Evolutionary conservation across 2,888 invertebrate genomes (phyloP).

Genomic region (Drosophila eohydei): DNA sequence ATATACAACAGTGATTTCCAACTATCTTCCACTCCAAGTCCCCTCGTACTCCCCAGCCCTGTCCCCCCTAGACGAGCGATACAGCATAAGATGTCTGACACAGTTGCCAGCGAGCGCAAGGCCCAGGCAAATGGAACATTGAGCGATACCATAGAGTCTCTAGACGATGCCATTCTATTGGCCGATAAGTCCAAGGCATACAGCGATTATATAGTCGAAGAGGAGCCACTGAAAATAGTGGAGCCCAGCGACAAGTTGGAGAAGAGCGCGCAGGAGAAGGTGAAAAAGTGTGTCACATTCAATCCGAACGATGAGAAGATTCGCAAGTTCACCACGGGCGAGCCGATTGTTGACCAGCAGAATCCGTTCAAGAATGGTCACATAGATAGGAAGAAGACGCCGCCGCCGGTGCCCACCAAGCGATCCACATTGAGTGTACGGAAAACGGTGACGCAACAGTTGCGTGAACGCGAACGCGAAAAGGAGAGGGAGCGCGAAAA

Average conservation of each 20-base stretch:
- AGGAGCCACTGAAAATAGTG: constrained; percentile 56
- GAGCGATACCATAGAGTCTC: constrained; percentile 49
- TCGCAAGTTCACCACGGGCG: constrained; percentile 83
- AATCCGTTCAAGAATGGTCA: constrained; percentile 83
- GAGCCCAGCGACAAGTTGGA: constrained; percentile 31
- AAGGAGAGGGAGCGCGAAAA: constrained; percentile 60
- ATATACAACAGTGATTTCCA: constrained; percentile 48
- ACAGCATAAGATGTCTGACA: constrained; percentile 73
- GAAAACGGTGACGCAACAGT: constrained; percentile 74
- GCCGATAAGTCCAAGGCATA: constrained; percentile 13
- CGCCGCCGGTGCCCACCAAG: constrained; percentile 81
- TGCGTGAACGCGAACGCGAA: constrained; percentile 75
- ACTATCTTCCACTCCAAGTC: constrained; percentile 70
- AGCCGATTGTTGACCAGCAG: constrained; percentile 84
- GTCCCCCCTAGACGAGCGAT: constrained; percentile 22
- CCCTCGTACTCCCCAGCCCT: constrained; percentile 47
- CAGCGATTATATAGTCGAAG: constrained; percentile 32
- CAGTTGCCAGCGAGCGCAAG: constrained; percentile 63
- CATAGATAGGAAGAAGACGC: constrained; percentile 67
- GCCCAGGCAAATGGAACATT: constrained; percentile 63
- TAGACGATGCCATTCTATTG: constrained; percentile 1
- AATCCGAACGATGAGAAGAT: constrained; percentile 83
- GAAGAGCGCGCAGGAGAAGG: constrained; percentile 29
- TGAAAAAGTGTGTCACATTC: constrained; percentile 83
- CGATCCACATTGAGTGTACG: constrained; percentile 78